Conservation (phyloP, 2,888 invertebrate genomes). For the Imbricaverruca yamaguchii region DNA sequence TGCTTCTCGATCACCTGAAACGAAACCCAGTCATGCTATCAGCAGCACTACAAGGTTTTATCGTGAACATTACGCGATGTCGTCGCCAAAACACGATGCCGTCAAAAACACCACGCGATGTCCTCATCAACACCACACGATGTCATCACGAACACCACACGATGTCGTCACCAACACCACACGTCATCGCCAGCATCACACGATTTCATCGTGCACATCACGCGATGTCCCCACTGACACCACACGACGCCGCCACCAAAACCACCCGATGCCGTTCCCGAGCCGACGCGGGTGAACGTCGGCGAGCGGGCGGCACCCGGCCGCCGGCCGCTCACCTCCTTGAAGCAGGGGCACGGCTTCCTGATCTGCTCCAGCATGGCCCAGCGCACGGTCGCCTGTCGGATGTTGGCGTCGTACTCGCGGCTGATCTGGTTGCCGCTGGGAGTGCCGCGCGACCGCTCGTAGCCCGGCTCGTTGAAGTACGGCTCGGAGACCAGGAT, state of each 20-base stretch:
- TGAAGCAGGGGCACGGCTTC: slow-evolving; percentile 84
- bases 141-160: no score
- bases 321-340: slow-evolving; percentile 54
- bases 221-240: neutral
- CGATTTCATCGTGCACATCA: neutral
- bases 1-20: slow-evolving; percentile 77
- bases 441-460: slow-evolving; percentile 78
- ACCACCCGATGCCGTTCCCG: no score
- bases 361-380: slow-evolving; percentile 90
- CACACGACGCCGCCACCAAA: no score
- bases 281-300: no score
- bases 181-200: neutral
- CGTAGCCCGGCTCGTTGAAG: slow-evolving; percentile 92
- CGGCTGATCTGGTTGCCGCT: slow-evolving; percentile 80
- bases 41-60: no score
- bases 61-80: no score
- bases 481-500: slow-evolving; percentile 89
- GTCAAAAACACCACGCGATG: no score
- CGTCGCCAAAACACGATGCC: no score
- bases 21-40: no score
- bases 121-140: no score
- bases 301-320: no score
- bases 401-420: slow-evolving; percentile 92
- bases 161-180: no score
- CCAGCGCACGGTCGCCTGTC: slow-evolving; percentile 91